Conservation (phyloP, 2,113 vertebrate genomes). For the Oryzias javanicus region DNA sequence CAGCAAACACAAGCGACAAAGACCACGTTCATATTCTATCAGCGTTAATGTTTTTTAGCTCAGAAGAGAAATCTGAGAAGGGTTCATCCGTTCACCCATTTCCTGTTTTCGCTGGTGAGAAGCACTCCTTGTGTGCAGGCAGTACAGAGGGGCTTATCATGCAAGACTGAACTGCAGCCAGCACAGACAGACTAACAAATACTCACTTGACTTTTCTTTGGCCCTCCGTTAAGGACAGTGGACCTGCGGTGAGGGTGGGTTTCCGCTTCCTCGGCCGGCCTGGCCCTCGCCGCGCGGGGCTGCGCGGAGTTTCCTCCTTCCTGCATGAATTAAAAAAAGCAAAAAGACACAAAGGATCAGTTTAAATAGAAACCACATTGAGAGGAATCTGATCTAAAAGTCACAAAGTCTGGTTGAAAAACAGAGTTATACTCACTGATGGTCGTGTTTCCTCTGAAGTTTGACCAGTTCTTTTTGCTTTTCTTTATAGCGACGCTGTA, state of each 20-base stretch:
- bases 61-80: conserved; percentile 48
- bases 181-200: conserved; percentile 22
- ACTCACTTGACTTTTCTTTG: conserved; percentile 91
- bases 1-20: conserved; percentile 17
- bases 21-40: conserved; percentile 36
- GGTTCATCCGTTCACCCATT: conserved; percentile 51
- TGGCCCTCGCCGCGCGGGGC: conserved; percentile 88
- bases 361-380: not conserved
- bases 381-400: conserved; percentile 6
- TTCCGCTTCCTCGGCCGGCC: conserved; percentile 93
- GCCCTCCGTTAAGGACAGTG: conserved; percentile 70
- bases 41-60: conserved; percentile 36
- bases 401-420: not conserved
- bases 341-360: not conserved
- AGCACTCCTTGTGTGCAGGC: conserved; percentile 28
- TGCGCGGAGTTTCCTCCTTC: conserved; percentile 91
- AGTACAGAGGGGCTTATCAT: conserved; percentile 41
- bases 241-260: conserved; percentile 65
- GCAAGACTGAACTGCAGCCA: conserved; percentile 24
- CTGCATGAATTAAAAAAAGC: conserved; percentile 66
- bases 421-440: conserved; percentile 76
- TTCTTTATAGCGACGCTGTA: conserved; percentile 93
- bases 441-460: conserved; percentile 88
- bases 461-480: conserved; percentile 93
- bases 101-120: conserved; percentile 67